Base-by-base conservation (phyloP, 2,797 vertebrate species). In the Galagoides demidoff region DNA sequence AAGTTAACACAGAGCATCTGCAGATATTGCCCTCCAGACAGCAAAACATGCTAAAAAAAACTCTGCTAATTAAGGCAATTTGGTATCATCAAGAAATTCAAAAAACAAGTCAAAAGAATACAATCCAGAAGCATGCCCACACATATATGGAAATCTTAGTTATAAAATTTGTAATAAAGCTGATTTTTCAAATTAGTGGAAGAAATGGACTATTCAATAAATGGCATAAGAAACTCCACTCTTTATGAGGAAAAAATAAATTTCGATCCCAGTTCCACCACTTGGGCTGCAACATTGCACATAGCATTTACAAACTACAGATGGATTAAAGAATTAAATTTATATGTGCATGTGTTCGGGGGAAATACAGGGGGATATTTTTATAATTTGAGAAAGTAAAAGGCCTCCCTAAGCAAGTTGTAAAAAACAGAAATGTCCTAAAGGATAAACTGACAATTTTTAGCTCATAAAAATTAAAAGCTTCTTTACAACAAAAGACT, bases 101-200 rank as follows among this genome's bases (percentile, higher is more conserved):
- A 92, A 90, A 82, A 52, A 34, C 16, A 88, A 96, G n/a, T 70
- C 73, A 57, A 20, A 8, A 81, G 8, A 92, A 39, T 22, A 22
- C 23, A 85, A 20, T 63, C 31, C 17, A 49, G 71, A 89, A 49
- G 22, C 27, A 90, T 73, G 34, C 1, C 7, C 78, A 94, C 8
- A 68, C 16, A 82, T 63, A 11, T 7, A 17, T 19, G 23, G 20
- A 49, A 29, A 57, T 79, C 83, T 76, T 78, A 55, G 49, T 12
- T 61, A 82, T 64, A 59, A 85, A 71, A 74, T 92, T 68, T 73
- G n/a, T 82, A 89, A 73, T 59, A n/a, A 81, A 95, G 45, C 85
- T 29, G 3, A 4, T 68, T 63, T 90, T 88, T 92, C 74, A 64
- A 31, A n/a, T 57, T 49, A 68, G 19, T 68, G 27, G 34, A 39